Conservation (phyloP, 2,888 invertebrate species). For the Pimpla rufipes region DNA sequence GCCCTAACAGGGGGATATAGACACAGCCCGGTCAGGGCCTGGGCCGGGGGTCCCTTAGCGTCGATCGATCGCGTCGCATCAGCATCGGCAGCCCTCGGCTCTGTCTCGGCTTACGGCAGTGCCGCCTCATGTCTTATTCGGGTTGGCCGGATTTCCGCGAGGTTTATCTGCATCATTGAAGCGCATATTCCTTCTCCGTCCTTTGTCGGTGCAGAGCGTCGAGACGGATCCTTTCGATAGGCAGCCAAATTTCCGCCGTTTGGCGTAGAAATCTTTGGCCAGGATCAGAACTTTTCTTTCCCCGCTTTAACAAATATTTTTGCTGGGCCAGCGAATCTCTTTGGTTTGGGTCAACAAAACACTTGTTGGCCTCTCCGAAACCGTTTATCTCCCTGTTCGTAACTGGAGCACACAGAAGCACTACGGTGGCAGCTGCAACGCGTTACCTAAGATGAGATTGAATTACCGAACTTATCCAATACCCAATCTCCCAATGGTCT, state of each 20-base stretch:
- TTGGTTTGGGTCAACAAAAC: too few species aligned
- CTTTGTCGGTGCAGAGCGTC: neutral
- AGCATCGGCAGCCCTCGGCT: neutral
- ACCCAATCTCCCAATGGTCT: neutral
- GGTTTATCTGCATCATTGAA: conserved; percentile 15
- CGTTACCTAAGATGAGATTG: neutral
- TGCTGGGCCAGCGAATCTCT: too few species aligned
- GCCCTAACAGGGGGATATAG: neutral
- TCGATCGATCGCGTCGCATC: conserved; percentile 35
- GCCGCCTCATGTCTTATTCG: conserved; percentile 14
- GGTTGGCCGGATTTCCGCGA: conserved; percentile 6
- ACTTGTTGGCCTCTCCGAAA: too few species aligned
- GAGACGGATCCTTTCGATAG: too few species aligned
- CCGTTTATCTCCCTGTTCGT: too few species aligned
- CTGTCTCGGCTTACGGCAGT: conserved; percentile 11
- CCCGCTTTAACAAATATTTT: too few species aligned
- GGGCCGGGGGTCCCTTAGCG: conserved; percentile 14
- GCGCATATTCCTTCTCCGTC: neutral
- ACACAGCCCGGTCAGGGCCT: neutral
- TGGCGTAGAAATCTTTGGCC: too few species aligned
- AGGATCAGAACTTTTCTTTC: too few species aligned
- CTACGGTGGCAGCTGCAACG: neutral
- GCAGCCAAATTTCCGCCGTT: too few species aligned
- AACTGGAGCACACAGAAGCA: neutral
- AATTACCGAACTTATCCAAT: neutral